Evolutionary conservation across 2,113 vertebrate genomes (phyloP), one percentile per base, ranked within the genome.

Genomic region (Gulo gulo): DNA sequence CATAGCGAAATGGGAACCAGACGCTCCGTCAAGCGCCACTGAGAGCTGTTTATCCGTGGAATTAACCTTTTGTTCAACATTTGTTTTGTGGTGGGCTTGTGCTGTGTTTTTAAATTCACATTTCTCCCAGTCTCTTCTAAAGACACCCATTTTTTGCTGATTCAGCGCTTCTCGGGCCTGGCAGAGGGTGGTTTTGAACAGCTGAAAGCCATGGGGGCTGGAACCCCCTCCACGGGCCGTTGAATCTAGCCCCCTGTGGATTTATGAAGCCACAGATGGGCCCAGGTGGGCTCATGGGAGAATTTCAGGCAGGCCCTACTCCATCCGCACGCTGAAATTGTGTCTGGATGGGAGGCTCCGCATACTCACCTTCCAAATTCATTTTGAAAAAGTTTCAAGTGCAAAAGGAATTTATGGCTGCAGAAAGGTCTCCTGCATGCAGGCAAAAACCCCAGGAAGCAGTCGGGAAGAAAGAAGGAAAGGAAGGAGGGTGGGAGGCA

Each of bases 1-100:
- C 92, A 96, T 34, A 59, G 23, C 11, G 45, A 84, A 97, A 92
- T 24, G 90, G 96, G 80, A 98, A 91, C 91, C 85, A 88, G 97
- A 47, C 20, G 47, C 79, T 42, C 71, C 23, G 91, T 79, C 91
- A 94, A 96, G 67, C 52, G 26, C 93, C 86, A 36, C 92, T 69
- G 7, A 98, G 95, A 89, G 91, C 31, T 95, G 78, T 97, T 98
- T 97, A 93, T 85, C 95, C 42, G 8, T 92, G 88, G 95, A 97
- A 97, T 98, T 97, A 97, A 98, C 81, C 76, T 97, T 92, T 93
- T 57, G 45, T 96, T 96, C 97, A 67, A 3, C 88, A 81, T 96
- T 96, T 97, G 83, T 89, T 97, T 93, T 73, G 24, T 39, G 83
- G 79, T 8, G 24, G 59, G 42, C 9, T 83, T 15, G 0, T 36